Percentiles rank a stretch among this genome's conserved stretches.
Evolutionary conservation across 2,888 invertebrate genomes (phyloP).

Genomic region (Ochropleura leucogaster): DNA sequence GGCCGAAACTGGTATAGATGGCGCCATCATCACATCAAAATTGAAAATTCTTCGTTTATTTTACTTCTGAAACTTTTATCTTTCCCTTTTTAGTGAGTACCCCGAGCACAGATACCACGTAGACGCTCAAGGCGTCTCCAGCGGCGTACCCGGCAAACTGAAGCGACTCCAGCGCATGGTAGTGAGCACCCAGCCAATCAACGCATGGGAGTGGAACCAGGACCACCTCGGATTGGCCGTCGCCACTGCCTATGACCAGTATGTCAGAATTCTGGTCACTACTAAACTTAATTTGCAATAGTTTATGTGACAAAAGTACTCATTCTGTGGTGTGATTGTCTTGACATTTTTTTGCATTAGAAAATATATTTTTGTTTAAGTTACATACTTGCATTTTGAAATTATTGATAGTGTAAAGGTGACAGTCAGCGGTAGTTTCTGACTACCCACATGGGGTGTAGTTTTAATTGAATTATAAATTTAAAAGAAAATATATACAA

Average conservation of each 20-base stretch:
- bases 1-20: too few relatives aligned
- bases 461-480: not conserved
- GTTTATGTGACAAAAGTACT: not conserved
- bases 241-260: constrained; percentile 98
- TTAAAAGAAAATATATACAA: too few relatives aligned
- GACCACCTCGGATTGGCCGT: constrained; percentile 97
- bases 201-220: constrained; percentile 97
- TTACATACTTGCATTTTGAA: constrained; percentile 11
- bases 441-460: not conserved
- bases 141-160: constrained; percentile 95
- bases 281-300: constrained; percentile 95
- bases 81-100: constrained; percentile 89
- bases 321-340: constrained; percentile 5
- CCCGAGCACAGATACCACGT: constrained; percentile 94
- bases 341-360: constrained; percentile 7
- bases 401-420: not conserved
- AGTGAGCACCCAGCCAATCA: constrained; percentile 96
- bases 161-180: constrained; percentile 94
- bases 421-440: not conserved
- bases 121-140: constrained; percentile 93
- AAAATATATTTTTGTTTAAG: constrained; percentile 36
- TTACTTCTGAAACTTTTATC: too few relatives aligned
- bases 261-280: constrained; percentile 95
- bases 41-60: too few relatives aligned
- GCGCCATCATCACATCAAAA: too few relatives aligned